Percentiles rank a stretch among this genome's conserved stretches.
phyloP scores from a whole-genome alignment of 2,797 vertebrate genomes.

The Picus viridis region DNA sequence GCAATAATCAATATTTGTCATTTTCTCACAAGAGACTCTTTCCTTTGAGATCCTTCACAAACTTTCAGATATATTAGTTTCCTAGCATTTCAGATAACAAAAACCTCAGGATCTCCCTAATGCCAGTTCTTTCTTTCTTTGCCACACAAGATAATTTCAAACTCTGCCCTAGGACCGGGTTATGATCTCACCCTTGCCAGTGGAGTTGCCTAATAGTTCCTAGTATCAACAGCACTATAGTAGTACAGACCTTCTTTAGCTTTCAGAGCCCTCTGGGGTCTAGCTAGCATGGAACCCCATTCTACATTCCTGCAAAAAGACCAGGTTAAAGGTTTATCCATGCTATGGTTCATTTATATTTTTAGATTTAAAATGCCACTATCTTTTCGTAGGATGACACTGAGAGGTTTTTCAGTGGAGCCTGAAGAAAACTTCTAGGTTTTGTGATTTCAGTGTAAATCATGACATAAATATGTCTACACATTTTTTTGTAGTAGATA shows the following conservation, averaged over 20 bases:
- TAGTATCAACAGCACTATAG: neutral
- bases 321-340: neutral
- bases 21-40: neutral
- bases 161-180: neutral
- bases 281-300: neutral
- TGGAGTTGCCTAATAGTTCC: neutral
- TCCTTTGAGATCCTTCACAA: neutral
- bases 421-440: slow-evolving; percentile 13
- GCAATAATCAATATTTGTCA: neutral
- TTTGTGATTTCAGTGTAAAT: slow-evolving; percentile 34
- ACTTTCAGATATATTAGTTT: neutral
- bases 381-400: neutral
- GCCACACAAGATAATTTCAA: neutral
- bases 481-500: neutral
- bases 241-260: neutral
- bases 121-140: neutral
- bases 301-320: neutral
- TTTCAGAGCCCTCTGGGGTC: neutral
- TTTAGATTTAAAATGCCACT: slow-evolving; percentile 23
- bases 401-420: neutral
- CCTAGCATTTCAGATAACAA: neutral
- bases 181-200: neutral
- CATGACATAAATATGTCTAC: slow-evolving; percentile 42
- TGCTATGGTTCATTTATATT: neutral
- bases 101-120: neutral